These are phyloP conservation scores for Alfaro cultratus DNA, from an alignment of 2,797 vertebrate genomes.

Conservation along the genomic window DNA sequence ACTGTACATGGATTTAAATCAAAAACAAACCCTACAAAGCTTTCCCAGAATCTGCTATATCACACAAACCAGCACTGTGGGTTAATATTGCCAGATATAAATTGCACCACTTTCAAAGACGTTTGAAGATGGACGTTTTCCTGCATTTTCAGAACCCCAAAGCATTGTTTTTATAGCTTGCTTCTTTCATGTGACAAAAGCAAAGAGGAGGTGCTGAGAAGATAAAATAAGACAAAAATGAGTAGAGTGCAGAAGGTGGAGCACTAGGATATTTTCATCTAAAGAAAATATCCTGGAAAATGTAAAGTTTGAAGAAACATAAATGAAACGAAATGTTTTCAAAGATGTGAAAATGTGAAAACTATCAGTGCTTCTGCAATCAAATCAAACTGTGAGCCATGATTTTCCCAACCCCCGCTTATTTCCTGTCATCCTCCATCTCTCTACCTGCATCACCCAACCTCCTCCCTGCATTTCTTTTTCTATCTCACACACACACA, in stretches of 20 bases:
- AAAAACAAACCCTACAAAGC: constrained; percentile 1
- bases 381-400: constrained; percentile 44
- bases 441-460: constrained; percentile 42
- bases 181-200: constrained; percentile 48
- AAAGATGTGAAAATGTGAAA: constrained; percentile 31
- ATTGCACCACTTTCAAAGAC: constrained; percentile 27
- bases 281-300: constrained; percentile 32
- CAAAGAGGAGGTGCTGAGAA: constrained; percentile 31
- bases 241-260: constrained; percentile 35
- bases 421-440: constrained; percentile 46
- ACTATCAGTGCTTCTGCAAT: constrained; percentile 34
- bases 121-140: constrained; percentile 27
- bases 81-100: constrained; percentile 28
- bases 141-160: constrained; percentile 36
- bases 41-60: constrained; percentile 20
- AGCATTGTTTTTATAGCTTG: constrained; percentile 26
- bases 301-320: constrained; percentile 28
- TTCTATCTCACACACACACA: constrained; percentile 37
- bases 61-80: constrained; percentile 30
- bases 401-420: constrained; percentile 34
- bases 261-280: constrained; percentile 24
- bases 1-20: constrained; percentile 1
- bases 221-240: constrained; percentile 28
- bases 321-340: constrained; percentile 30
- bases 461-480: constrained; percentile 45